A percentile compares a stretch with the other conserved stretches of the same genome.
These are phyloP conservation scores for Protobothrops flavoviridis DNA, from an alignment of 2,113 vertebrate genomes.

Conservation along the genomic window DNA sequence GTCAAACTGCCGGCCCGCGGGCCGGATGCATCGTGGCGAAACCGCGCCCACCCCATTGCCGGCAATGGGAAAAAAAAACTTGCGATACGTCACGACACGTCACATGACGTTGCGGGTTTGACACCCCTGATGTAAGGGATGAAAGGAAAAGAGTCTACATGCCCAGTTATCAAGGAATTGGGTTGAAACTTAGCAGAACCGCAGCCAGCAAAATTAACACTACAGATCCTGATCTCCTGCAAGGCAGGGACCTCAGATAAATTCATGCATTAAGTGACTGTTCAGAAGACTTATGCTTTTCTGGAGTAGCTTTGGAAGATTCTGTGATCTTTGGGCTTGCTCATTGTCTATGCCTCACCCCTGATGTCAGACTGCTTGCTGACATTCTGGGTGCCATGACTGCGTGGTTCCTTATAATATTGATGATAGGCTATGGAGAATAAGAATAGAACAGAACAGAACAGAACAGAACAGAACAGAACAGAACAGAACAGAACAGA, in stretches of 20 bases:
- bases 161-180: neutral
- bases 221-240: neutral
- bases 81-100: no score
- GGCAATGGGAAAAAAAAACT: no score
- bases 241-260: neutral
- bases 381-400: neutral
- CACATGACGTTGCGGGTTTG: no score
- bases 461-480: no score
- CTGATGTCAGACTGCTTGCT: neutral
- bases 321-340: neutral
- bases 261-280: neutral
- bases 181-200: neutral
- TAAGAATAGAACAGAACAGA: no score
- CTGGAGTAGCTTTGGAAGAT: neutral
- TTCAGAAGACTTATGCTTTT: neutral
- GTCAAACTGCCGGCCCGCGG: no score
- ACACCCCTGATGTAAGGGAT: neutral
- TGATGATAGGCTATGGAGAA: neutral
- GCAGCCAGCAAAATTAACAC: neutral
- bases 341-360: neutral
- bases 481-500: no score
- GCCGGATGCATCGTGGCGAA: no score
- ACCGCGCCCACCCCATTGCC: no score
- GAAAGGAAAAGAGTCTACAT: neutral
- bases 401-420: neutral